These are phyloP conservation scores for Liasis olivaceus DNA, from an alignment of 2,797 vertebrate species.

Conservation along the genomic window DNA sequence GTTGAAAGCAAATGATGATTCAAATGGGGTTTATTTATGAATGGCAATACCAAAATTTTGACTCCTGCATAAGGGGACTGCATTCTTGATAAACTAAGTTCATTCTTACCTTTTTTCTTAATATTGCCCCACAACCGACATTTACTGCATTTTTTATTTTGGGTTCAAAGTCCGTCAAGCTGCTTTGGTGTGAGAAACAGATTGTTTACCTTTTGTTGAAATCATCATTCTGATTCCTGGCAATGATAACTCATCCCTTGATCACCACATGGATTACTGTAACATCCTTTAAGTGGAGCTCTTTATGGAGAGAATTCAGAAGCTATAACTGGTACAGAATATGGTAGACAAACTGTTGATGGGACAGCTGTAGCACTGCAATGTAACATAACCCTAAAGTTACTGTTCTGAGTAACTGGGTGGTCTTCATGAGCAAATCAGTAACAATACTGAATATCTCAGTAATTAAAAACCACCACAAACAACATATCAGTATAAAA, in stretches of 20 bases:
- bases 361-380: neutral
- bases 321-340: neutral
- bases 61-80: neutral
- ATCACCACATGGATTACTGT: neutral
- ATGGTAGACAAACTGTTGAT: neutral
- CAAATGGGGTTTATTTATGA: neutral
- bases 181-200: neutral
- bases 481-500: neutral
- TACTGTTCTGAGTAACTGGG: neutral
- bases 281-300: neutral
- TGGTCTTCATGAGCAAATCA: neutral
- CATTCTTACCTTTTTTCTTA: neutral
- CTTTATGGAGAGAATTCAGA: neutral
- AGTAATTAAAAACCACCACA: neutral
- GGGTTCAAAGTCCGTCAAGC: neutral
- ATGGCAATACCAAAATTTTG: neutral
- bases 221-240: neutral
- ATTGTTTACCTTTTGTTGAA: neutral
- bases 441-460: neutral
- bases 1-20: neutral
- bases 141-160: slow-evolving; percentile 6
- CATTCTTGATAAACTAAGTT: slow-evolving; percentile 8
- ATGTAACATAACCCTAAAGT: neutral
- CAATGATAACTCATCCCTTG: neutral
- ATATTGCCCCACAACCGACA: neutral